A percentile compares a stretch with the other conserved stretches of the same genome.
Evolutionary conservation across 2,797 vertebrate genomes (phyloP).

Genomic region (Falco berigora): DNA sequence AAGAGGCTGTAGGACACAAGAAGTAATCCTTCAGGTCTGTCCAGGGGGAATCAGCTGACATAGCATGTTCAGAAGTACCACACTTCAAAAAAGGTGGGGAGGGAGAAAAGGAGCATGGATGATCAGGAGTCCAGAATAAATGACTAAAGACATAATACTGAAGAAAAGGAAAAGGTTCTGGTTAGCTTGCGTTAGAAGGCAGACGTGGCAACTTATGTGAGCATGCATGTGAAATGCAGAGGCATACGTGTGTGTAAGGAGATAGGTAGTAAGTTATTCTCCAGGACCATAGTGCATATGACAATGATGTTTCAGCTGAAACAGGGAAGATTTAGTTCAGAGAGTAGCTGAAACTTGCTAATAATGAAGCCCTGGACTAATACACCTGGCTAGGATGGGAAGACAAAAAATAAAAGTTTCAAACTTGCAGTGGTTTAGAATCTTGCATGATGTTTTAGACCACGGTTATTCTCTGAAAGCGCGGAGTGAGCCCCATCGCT

Average conservation of each 20-base stretch:
- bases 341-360: not conserved
- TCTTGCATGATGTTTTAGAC: accelerated
- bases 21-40: not conserved
- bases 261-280: not conserved
- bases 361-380: not conserved
- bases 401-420: not conserved
- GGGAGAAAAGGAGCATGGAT: not conserved
- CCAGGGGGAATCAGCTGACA: not conserved
- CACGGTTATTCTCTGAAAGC: not conserved
- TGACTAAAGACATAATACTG: not conserved
- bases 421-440: not conserved
- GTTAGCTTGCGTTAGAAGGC: not conserved
- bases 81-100: not conserved
- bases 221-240: not conserved
- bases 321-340: accelerated
- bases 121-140: not conserved
- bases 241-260: not conserved
- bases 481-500: not conserved
- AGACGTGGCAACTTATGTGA: not conserved
- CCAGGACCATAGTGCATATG: no score
- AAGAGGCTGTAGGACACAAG: not conserved
- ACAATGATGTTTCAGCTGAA: not conserved
- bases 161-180: not conserved
- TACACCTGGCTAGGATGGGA: not conserved
- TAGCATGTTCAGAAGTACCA: not conserved